Evolutionary conservation across 92 coral and sea anemone genomes (phyloP), one percentile per base, ranked within the genome.

Genomic region (Heteractis magnifica): DNA sequence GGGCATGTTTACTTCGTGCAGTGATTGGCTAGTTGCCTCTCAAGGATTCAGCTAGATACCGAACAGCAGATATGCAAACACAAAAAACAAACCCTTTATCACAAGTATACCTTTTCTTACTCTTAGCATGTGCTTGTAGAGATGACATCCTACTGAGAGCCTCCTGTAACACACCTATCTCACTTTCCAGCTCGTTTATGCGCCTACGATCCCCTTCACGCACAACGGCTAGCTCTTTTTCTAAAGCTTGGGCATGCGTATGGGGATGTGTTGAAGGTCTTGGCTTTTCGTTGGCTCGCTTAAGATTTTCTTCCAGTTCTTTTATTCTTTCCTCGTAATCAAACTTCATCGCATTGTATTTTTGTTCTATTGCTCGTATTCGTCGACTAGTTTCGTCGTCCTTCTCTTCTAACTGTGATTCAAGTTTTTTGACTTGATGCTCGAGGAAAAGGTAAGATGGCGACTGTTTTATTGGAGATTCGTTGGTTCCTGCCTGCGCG

Each of bases 391-490:
- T 92, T 48, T 94, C 98, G 68, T 94, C 98, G 71, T 96, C 99
- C 73, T 93, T 91, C 56, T 94, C 93, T 77, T 96, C 99, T 6
- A 96, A 90, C 81, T 96, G 93, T 71, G 80, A 76, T 76, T 94
- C 90, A 53, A 96, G 93, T 80, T 96, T 96, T 84, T 90, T 92
- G 65, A 92, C 94, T 77, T 94, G 87, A 83, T 90, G 92, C 64
- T 96, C 98, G 18, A 96, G 91, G 83, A 87, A 96, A 20, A 88
- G 89, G 58, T 90, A 92, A 5, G 99, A 92, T n/a, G 99, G 99
- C 8, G 98, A 84, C 56, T 81, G 94, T 81, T 94, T 96, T 76
- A 90, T 82, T 68, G 98, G 98, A 14, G 99, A 88, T 71, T 90
- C 98, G 82, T 89, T 89, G 77, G 85, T 76, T 50, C 84, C 72